Conservation (phyloP, 2,797 vertebrate species). For the Sebastes umbrosus region DNA sequence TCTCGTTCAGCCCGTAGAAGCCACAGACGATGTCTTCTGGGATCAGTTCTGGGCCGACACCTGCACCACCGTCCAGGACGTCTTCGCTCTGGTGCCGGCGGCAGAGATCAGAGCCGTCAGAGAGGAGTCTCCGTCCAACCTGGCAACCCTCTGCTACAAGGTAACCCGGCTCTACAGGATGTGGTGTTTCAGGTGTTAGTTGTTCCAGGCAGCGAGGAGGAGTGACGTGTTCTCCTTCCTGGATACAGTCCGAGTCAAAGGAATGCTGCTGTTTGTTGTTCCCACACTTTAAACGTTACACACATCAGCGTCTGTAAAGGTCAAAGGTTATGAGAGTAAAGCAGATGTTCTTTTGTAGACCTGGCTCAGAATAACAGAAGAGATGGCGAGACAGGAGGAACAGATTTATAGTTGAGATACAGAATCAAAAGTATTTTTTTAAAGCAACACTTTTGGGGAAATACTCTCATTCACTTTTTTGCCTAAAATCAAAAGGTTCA, state of each 20-base stretch:
- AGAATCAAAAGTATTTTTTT: too few species aligned
- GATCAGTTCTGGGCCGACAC: slow-evolving; percentile 96
- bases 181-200: not conserved
- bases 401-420: too few species aligned
- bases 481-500: too few species aligned
- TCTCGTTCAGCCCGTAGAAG: slow-evolving; percentile 88
- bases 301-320: not conserved
- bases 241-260: not conserved
- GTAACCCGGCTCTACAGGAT: slow-evolving; percentile 62
- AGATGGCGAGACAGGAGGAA: not conserved
- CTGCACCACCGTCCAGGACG: slow-evolving; percentile 90
- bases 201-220: not conserved
- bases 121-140: slow-evolving; percentile 96
- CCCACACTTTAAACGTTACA: slow-evolving; percentile 33
- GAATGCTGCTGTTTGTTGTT: slow-evolving; percentile 69
- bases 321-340: slow-evolving; percentile 23
- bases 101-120: slow-evolving; percentile 95
- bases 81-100: slow-evolving; percentile 94
- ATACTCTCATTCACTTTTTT: too few species aligned
- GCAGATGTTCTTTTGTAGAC: not conserved
- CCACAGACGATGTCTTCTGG: slow-evolving; percentile 94
- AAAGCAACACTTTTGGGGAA: too few species aligned
- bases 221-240: not conserved
- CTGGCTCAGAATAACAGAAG: not conserved
- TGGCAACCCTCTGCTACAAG: slow-evolving; percentile 98